Base-by-base conservation (phyloP, 2,797 vertebrate species). In the Sorex maritimensis region DNA sequence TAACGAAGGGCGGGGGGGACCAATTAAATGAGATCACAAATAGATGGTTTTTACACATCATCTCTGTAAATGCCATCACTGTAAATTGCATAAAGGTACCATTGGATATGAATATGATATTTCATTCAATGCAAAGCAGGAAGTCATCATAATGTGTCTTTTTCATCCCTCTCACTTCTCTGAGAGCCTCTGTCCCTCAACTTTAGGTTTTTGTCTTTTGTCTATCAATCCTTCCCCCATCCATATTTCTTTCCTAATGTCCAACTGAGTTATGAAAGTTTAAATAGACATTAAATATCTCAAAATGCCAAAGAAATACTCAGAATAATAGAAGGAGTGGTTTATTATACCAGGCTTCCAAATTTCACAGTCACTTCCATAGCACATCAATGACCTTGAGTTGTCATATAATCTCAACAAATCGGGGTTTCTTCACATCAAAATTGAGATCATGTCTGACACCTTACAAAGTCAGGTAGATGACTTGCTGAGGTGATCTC, bases 401-500 rank as follows among this genome's bases (percentile, higher is more conserved):
- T 81, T 73, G 67, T 93, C 92, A 44, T 30, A 21, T 85, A 75
- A 75, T 67, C 58, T 89, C 30, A 2, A 52, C 41, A 55, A 85
- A 68, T 68, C 34, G 67, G 65, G 28, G 49, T 95, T 94, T 95
- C 84, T 73, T 95, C 94, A 94, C 91, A 68, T 44, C 91, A 77
- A 84, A 89, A 77, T 41, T 96, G 95, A 95, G 91, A 93, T 94
- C 86, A 95, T 92, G 87, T 95, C 94, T 96, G 91, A 95, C 61
- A 91, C 26, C 46, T 94, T 78, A 93, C 81, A 80, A 34, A 80
- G 34, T 34, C 34, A 49, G 46, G 89, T 82, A 89, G 92, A 87
- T 82, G 74, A 13, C 86, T 91, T 74, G 26, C 74, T 92, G 93
- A 93, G 81, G 71, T 95, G 81, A 93, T 93, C 65, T 68, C 63